Percentiles rank a stretch among this genome's conserved stretches.
phyloP scores from a whole-genome alignment of 1,140 invertebrate species.

The Vanessa tameamea region DNA sequence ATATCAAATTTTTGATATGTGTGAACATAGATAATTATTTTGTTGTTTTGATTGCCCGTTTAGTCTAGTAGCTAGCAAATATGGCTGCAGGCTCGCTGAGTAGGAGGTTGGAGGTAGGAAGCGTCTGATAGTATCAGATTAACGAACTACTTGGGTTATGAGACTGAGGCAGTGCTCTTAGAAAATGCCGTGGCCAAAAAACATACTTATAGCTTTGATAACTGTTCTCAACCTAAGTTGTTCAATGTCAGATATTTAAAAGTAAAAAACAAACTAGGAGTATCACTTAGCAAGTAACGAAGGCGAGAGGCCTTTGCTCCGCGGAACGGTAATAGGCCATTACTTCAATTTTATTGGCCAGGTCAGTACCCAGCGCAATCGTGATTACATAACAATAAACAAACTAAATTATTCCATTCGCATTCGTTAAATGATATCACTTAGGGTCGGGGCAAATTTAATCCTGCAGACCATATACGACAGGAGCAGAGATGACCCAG shows the following conservation, averaged over 20 bases:
- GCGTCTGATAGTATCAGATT: no score
- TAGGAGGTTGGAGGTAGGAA: no score
- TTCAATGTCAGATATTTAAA: background rate
- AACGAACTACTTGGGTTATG: no score
- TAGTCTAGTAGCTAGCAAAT: no score
- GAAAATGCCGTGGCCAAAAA: no score
- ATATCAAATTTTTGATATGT: no score
- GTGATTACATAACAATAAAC: constrained; percentile 44
- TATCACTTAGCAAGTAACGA: constrained; percentile 25
- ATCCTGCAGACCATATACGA: constrained; percentile 16
- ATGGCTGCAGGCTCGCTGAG: no score
- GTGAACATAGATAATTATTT: no score
- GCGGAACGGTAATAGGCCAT: constrained; percentile 39
- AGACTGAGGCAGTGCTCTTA: no score
- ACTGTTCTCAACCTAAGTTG: background rate
- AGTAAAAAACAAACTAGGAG: background rate
- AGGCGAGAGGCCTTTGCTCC: constrained; percentile 39
- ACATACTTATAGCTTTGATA: no score
- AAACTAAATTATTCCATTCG: constrained; percentile 44
- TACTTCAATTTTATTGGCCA: constrained; percentile 44
- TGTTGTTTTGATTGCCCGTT: no score
- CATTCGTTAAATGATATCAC: constrained; percentile 41
- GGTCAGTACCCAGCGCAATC: constrained; percentile 43
- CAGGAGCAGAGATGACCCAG: background rate
- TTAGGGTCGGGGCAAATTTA: constrained; percentile 25